A percentile compares a stretch with the other conserved stretches of the same genome.
Conservation (phyloP, 2,888 invertebrate genomes). For the Congeria kusceri region DNA sequence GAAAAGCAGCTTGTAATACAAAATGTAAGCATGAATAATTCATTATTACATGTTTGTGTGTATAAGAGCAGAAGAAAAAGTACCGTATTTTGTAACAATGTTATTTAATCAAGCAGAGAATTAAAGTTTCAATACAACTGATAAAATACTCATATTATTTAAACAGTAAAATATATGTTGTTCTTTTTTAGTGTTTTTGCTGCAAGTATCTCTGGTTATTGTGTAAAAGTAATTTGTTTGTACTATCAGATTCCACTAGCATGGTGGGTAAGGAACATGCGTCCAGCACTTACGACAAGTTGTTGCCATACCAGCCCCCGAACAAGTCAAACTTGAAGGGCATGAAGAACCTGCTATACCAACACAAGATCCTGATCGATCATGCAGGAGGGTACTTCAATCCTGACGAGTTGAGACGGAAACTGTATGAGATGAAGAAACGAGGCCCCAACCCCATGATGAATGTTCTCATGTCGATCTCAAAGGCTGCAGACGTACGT, state of each 20-base stretch:
- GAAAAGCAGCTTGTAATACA: too few species aligned
- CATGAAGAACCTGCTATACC: slow-evolving; percentile 40
- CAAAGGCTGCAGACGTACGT: slow-evolving; percentile 14
- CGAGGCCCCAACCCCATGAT: slow-evolving; percentile 51
- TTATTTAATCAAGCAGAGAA: too few species aligned
- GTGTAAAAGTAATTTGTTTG: too few species aligned
- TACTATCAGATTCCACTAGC: not conserved
- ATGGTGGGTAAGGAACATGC: not conserved
- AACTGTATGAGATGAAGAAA: slow-evolving; percentile 40
- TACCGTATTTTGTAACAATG: too few species aligned
- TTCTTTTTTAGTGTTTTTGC: too few species aligned
- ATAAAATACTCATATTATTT: too few species aligned
- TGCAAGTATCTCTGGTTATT: too few species aligned
- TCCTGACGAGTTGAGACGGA: slow-evolving; percentile 22
- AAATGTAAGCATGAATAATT: too few species aligned
- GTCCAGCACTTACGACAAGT: slow-evolving; percentile 20
- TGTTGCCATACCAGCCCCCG: slow-evolving; percentile 55
- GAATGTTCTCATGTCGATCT: slow-evolving; percentile 35
- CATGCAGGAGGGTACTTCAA: slow-evolving; percentile 45
- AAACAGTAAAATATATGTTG: too few species aligned
- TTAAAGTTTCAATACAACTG: too few species aligned
- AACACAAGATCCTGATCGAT: slow-evolving; percentile 46
- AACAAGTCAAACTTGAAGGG: slow-evolving; percentile 45
- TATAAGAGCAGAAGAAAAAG: too few species aligned
- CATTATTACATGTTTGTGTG: too few species aligned